Conservation (phyloP, 2,797 vertebrate genomes). For the Melanotaenia trifasciata region DNA sequence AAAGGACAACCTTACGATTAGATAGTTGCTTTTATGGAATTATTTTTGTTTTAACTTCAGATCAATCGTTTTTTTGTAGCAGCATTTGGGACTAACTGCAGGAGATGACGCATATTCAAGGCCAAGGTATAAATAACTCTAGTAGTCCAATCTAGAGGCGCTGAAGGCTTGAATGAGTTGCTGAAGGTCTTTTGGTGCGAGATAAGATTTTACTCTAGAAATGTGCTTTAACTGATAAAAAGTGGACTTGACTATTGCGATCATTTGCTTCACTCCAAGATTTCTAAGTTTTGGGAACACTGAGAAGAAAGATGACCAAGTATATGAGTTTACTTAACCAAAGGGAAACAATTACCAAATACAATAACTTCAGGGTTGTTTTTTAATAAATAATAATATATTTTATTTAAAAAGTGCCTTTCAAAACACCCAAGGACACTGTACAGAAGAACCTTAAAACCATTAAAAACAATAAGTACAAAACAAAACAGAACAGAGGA, state of each 20-base stretch:
- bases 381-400: neutral
- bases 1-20: no score
- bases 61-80: no score
- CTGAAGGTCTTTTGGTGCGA: neutral
- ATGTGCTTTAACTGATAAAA: neutral
- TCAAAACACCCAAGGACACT: no score
- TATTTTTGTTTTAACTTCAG: no score
- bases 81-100: no score
- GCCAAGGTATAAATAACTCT: neutral
- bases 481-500: no score
- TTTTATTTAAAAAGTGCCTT: no score
- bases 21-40: no score
- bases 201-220: neutral
- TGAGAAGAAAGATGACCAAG: accelerated
- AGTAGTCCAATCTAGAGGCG: neutral
- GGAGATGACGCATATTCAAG: neutral
- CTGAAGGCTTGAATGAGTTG: neutral
- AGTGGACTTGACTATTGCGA: neutral
- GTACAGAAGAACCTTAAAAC: no score
- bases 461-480: no score
- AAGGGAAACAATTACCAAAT: neutral
- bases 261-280: neutral
- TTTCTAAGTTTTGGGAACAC: neutral
- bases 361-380: neutral
- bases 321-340: neutral